Conservation (phyloP, 1,140 invertebrate genomes). For the Radopholus similis region DNA sequence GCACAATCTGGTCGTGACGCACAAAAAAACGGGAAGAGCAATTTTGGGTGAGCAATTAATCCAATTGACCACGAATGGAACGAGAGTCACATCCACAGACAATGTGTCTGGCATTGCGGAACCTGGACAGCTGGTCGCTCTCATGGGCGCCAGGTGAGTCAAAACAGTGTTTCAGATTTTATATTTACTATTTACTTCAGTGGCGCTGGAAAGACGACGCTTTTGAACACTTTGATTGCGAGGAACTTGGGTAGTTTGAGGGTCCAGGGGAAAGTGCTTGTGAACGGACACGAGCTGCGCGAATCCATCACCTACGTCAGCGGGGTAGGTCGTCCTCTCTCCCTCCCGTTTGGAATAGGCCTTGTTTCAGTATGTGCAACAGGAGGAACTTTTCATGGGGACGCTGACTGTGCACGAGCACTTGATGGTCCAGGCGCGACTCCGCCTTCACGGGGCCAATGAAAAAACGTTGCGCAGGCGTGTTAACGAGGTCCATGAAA, state of each 20-base stretch:
- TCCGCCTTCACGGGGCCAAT: slow-evolving; percentile 28
- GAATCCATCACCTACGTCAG: slow-evolving; percentile 61
- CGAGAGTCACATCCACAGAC: slow-evolving; percentile 18
- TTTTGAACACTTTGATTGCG: slow-evolving; percentile 52
- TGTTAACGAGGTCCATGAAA: slow-evolving; percentile 34
- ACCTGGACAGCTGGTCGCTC: slow-evolving; percentile 55
- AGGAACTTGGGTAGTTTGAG: slow-evolving; percentile 53
- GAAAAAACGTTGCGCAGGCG: slow-evolving; percentile 23
- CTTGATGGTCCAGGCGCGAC: slow-evolving; percentile 64
- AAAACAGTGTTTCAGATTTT: background rate
- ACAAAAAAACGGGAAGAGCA: slow-evolving; percentile 22
- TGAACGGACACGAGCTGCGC: slow-evolving; percentile 49
- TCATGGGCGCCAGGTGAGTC: slow-evolving; percentile 60
- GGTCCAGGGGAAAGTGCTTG: slow-evolving; percentile 52
- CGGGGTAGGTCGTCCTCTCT: slow-evolving; percentile 55
- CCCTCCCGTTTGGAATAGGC: too few species aligned
- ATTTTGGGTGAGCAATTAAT: slow-evolving; percentile 26
- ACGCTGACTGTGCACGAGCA: slow-evolving; percentile 66
- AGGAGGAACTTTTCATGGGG: slow-evolving; percentile 66
- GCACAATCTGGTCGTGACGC: slow-evolving; percentile 32
- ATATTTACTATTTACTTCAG: slow-evolving; percentile 33
- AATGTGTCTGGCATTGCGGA: slow-evolving; percentile 40
- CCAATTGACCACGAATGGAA: background rate
- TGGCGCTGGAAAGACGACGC: slow-evolving; percentile 60
- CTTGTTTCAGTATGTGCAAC: slow-evolving; percentile 63